Evolutionary conservation across 2,797 vertebrate species (phyloP), one percentile per base, ranked within the genome.

Genomic region (Strix occidentalis): DNA sequence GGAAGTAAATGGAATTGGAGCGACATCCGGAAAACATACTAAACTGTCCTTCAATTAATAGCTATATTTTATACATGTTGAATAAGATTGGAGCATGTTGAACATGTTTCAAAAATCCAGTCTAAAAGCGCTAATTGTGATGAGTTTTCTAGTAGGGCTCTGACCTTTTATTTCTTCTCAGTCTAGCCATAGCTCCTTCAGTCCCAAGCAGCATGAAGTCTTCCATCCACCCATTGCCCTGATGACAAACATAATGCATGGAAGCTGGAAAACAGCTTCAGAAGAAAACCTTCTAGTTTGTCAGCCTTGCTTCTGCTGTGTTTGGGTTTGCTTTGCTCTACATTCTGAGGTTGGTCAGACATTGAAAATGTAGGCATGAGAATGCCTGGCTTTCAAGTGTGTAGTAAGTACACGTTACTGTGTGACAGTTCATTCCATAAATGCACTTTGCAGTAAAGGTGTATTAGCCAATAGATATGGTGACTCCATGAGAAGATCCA

Each of bases 401-500:
- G 1, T 7, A 0, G 7, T 35, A 24, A 2, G 0, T 31, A 11
- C 1, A 1, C 9, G 0, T 37, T 1, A 1, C 23, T 18, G 25
- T 45, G 23, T 7, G 4, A 8, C 6, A 0, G 16, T 58, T 61
- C 11, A 12, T 53, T 51, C 43, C 35, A 14, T 53, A n/a, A 54
- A 45, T 13, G 5, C 0, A 2, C 31, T n/a, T 39, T 37, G 57
- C 76, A 18, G 18, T 39, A 1, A 43, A 33, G 50, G 11, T 41
- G 11, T 13, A 5, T 75, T 57, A 35, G 17, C 35, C n/a, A 24
- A 35, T 5, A 54, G 39, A 10, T 48, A 14, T 7, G 48, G 41
- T 35, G 24, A 19, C 12, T 26, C 29, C 23, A 6, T 51, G 35
- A 46, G 29, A 25, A 68, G 23, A 48, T 75, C 8, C 74, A 90